Base-by-base conservation (phyloP, 1,140 invertebrate genomes). In the Drosophila nigrodunni region DNA sequence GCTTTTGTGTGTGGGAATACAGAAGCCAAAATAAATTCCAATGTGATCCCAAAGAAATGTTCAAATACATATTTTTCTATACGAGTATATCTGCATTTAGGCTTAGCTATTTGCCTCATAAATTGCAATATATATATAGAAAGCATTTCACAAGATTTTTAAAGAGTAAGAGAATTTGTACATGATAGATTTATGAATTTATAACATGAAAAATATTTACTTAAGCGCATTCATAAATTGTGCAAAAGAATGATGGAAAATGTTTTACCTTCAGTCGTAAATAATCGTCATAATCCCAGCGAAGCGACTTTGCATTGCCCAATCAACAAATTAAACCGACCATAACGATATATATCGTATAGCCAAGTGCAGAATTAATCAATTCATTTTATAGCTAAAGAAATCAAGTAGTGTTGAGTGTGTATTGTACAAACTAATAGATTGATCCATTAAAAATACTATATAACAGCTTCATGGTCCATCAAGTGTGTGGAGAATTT, bases 11-110 rank as follows among this genome's bases (percentile, higher is more conserved):
- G 37, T 60, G 73, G 65, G 76, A 74, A 68, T 60, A 60, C 47
- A 57, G 18, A 37, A 57, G 8, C 43, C 39, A 69, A 83, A 83
- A 77, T 74, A 74, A 77, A 87, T 87, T 82, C 65, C 72, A 58
- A 66, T 61, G 44, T 65, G 55, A 74, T 76, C 66, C 25, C 47
- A 44, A 52, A 69, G 54, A 71, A 54, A 74, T 72, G 34, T 46
- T 13, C 49, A 57, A 18, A 59, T 30, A 35, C 52, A 39, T n/a
- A 75, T 18, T 52, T 60, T 46, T 55, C 35, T 58, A 37, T 1
- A 47, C 18, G 18, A 21, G 0, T 62, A 15, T 50, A 50, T 41
- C 2, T 6, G 6, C 7, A 37, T 25, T 43, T 68, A 60, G 21
- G 46, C 25, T 15, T 46, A 55, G 46, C 25, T 50, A 43, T 25